A percentile compares a stretch with the other conserved stretches of the same genome.
These are phyloP conservation scores for Porites cylindrica DNA, from an alignment of 92 coral and sea anemone genomes.

Conservation along the genomic window DNA sequence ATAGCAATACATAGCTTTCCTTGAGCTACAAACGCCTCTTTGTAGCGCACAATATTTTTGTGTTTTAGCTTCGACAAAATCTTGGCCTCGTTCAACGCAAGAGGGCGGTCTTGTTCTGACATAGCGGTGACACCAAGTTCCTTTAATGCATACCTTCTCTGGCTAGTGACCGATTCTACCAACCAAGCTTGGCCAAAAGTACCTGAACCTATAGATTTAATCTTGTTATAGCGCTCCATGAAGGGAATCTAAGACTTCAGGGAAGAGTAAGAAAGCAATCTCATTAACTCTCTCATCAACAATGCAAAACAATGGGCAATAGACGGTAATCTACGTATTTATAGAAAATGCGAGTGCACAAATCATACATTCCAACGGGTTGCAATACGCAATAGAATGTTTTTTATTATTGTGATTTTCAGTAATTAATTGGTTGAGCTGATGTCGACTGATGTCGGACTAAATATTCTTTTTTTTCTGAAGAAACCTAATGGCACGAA, in stretches of 20 bases:
- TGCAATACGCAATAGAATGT: no score
- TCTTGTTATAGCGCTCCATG: slow-evolving; percentile 90
- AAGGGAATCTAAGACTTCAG: not conserved
- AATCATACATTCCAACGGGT: no score
- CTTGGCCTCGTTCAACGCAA: slow-evolving; percentile 95
- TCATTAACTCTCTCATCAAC: not conserved
- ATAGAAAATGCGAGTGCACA: no score
- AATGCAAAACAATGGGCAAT: no score
- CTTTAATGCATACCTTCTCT: slow-evolving; percentile 83
- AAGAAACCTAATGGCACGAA: no score
- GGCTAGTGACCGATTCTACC: slow-evolving; percentile 78
- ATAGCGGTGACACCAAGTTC: slow-evolving; percentile 79
- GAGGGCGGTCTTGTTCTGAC: slow-evolving; percentile 81
- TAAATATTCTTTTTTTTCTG: no score
- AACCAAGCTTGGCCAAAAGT: slow-evolving; percentile 97
- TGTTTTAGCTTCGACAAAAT: slow-evolving; percentile 90
- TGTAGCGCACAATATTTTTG: slow-evolving; percentile 91
- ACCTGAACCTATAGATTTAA: slow-evolving; percentile 87
- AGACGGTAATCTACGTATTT: no score
- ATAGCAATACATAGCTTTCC: slow-evolving; percentile 86
- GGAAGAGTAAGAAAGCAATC: not conserved
- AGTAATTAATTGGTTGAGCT: no score
- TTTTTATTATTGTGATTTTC: no score
- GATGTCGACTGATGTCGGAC: no score
- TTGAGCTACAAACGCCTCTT: slow-evolving; percentile 85